Conservation (phyloP, 2,888 invertebrate genomes). For the Ichneumoninae sp. region DNA sequence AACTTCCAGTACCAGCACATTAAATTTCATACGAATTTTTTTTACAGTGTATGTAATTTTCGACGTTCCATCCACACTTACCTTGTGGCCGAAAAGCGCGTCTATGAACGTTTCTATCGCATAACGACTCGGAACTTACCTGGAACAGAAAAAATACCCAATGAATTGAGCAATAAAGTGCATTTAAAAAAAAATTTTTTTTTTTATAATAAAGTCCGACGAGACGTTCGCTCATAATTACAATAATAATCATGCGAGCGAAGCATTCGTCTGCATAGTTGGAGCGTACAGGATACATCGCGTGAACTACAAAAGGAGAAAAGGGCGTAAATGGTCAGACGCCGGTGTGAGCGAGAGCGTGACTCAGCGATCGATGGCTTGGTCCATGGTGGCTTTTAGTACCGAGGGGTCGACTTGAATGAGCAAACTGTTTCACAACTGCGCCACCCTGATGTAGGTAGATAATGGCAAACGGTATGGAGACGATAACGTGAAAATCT, state of each 20-base stretch:
- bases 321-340: slow-evolving; percentile 53
- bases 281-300: background rate
- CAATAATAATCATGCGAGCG: background rate
- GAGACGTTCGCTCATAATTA: background rate
- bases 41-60: background rate
- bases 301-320: slow-evolving; percentile 41
- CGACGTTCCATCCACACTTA: background rate
- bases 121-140: slow-evolving; percentile 35
- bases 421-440: slow-evolving; percentile 48
- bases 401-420: slow-evolving; percentile 40
- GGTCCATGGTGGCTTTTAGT: slow-evolving; percentile 39
- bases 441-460: slow-evolving; percentile 21
- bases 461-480: slow-evolving; percentile 20
- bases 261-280: background rate
- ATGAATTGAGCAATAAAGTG: background rate
- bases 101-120: background rate
- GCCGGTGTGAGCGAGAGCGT: slow-evolving; percentile 10
- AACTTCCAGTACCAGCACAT: background rate
- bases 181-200: too few relatives aligned
- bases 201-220: background rate
- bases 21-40: background rate
- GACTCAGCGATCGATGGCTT: slow-evolving; percentile 15
- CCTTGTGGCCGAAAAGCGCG: background rate
- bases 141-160: slow-evolving; percentile 39
- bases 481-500: slow-evolving; percentile 35